Conservation (phyloP, 2,113 vertebrate species). For the Catagonus wagneri region DNA sequence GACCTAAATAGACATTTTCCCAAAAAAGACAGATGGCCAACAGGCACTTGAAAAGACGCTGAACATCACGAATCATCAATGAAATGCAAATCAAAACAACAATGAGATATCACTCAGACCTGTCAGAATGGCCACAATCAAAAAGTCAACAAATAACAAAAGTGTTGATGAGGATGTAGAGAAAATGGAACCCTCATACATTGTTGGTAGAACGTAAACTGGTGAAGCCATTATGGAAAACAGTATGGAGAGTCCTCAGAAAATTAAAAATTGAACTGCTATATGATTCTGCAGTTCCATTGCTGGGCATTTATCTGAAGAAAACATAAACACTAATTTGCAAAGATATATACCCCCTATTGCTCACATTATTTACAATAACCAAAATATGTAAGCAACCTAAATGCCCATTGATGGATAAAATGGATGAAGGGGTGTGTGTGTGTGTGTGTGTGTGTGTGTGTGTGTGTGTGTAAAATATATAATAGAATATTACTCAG, state of each 20-base stretch:
- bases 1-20: not conserved
- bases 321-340: not conserved
- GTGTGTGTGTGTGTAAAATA: no score
- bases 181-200: not conserved
- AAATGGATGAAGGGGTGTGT: not conserved
- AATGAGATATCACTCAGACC: not conserved
- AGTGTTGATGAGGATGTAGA: fast-evolving
- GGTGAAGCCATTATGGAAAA: not conserved
- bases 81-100: not conserved
- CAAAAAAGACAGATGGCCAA: no score
- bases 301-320: not conserved
- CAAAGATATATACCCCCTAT: not conserved
- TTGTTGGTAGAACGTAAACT: not conserved
- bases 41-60: not conserved
- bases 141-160: not conserved
- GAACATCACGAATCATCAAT: not conserved
- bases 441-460: no score
- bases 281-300: not conserved
- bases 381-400: not conserved
- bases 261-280: not conserved
- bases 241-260: not conserved
- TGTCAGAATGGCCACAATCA: not conserved
- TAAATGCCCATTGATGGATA: not conserved
- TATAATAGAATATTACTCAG: not conserved
- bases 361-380: not conserved